A percentile compares a stretch with the other conserved stretches of the same genome.
These are phyloP conservation scores for Antheraea yamamai DNA, from an alignment of 2,888 invertebrate species.

Conservation along the genomic window DNA sequence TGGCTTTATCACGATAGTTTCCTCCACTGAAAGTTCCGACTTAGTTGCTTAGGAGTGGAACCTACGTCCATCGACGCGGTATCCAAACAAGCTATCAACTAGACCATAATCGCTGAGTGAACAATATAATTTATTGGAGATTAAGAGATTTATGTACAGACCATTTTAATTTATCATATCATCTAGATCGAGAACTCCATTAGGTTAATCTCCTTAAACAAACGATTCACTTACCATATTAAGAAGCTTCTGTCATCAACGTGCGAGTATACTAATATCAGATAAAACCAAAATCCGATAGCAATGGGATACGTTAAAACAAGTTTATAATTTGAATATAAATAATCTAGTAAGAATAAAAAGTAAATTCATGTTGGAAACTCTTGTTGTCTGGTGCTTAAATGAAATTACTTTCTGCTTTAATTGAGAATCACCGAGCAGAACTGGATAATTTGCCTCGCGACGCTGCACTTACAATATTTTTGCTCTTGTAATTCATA, in stretches of 20 bases:
- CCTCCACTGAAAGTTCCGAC: too few species aligned
- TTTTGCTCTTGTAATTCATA: neutral
- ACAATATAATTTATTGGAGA: too few species aligned
- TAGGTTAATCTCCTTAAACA: too few species aligned
- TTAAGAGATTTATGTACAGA: too few species aligned
- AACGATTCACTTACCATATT: neutral
- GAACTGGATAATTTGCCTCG: slow-evolving; percentile 4
- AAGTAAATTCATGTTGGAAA: neutral
- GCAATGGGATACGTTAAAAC: neutral
- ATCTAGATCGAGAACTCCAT: too few species aligned
- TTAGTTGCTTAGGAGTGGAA: too few species aligned
- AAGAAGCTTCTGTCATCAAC: neutral
- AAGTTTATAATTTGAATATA: neutral
- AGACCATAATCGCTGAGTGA: too few species aligned
- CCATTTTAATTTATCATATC: too few species aligned
- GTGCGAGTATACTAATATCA: neutral
- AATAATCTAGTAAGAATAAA: neutral
- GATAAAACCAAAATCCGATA: neutral
- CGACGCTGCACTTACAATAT: neutral
- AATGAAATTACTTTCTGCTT: slow-evolving; percentile 3
- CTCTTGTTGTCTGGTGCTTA: neutral
- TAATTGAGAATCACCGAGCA: slow-evolving; percentile 2
- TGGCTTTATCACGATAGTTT: too few species aligned
- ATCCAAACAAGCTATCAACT: too few species aligned
- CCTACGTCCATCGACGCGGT: too few species aligned